Percentiles rank a stretch among this genome's conserved stretches.
These are phyloP conservation scores for Hylaeus anthracinus DNA, from an alignment of 1,140 invertebrate genomes.

Conservation along the genomic window DNA sequence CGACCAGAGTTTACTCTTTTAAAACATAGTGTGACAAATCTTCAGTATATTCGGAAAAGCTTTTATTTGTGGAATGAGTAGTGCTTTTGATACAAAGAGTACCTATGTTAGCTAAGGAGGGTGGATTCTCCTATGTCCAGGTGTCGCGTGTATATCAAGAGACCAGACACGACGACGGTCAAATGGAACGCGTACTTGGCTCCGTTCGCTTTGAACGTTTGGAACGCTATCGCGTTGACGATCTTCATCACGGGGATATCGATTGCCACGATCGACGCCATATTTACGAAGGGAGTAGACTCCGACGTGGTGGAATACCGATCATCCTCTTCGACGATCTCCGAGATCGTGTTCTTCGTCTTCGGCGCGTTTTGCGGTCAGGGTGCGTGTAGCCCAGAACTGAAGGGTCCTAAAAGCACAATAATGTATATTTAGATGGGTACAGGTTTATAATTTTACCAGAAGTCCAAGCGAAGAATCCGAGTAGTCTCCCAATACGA, in stretches of 20 bases:
- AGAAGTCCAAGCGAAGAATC: not conserved
- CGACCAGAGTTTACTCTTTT: too few relatives aligned
- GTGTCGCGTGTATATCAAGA: conserved; percentile 74
- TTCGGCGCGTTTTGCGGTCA: conserved; percentile 74
- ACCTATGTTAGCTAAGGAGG: too few relatives aligned
- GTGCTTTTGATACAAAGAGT: too few relatives aligned
- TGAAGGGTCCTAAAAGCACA: too few relatives aligned
- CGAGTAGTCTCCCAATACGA: too few relatives aligned
- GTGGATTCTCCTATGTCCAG: conserved; percentile 43
- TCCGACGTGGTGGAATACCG: not conserved
- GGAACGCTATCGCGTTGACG: conserved; percentile 64
- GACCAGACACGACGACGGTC: conserved; percentile 66
- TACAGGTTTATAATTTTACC: too few relatives aligned
- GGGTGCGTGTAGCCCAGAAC: conserved; percentile 54
- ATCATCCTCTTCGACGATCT: conserved; percentile 40
- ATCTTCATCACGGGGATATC: conserved; percentile 50
- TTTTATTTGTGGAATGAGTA: too few relatives aligned
- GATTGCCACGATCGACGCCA: conserved; percentile 34
- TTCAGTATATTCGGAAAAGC: too few relatives aligned
- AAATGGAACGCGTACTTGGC: conserved; percentile 76
- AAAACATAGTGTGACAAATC: too few relatives aligned
- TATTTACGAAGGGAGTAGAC: not conserved
- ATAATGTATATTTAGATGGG: too few relatives aligned
- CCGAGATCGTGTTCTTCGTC: conserved; percentile 69
- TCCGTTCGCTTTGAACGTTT: conserved; percentile 72